Conservation (phyloP, 2,113 vertebrate species). For the Toxostoma redivivum region DNA sequence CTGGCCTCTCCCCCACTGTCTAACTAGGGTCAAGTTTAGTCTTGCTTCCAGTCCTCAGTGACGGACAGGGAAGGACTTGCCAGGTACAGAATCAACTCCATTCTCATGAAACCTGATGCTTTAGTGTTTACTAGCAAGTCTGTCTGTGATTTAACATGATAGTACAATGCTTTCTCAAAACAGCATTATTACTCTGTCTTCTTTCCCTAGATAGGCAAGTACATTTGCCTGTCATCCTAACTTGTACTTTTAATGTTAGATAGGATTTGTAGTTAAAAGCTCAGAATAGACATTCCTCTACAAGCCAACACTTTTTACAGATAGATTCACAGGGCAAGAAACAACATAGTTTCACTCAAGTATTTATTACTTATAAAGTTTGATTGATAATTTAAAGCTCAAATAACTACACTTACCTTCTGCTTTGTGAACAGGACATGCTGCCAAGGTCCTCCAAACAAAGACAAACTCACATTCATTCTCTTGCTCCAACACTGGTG, state of each 20-base stretch:
- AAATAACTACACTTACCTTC: constrained; percentile 73
- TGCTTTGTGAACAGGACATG: constrained; percentile 83
- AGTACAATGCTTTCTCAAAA: background rate
- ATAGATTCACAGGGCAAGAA: background rate
- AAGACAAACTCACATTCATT: constrained; percentile 91
- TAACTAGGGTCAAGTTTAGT: background rate
- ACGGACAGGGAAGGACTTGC: background rate
- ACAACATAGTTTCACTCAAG: background rate
- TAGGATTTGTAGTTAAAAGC: background rate
- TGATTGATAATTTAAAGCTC: background rate
- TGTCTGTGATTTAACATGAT: background rate
- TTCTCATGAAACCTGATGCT: background rate
- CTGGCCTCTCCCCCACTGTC: background rate
- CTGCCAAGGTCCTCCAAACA: constrained; percentile 90
- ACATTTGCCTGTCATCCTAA: background rate
- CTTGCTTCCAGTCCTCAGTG: background rate
- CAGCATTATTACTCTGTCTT: background rate
- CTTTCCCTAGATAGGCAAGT: background rate
- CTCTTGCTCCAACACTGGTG: constrained; percentile 81
- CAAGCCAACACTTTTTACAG: background rate
- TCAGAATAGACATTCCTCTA: background rate
- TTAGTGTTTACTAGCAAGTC: background rate
- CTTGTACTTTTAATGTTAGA: background rate
- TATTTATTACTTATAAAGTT: background rate
- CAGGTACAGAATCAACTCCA: fast-evolving